Base-by-base conservation (phyloP, 53 echinoderm and acorn worm species). In the Henricia sp. region DNA sequence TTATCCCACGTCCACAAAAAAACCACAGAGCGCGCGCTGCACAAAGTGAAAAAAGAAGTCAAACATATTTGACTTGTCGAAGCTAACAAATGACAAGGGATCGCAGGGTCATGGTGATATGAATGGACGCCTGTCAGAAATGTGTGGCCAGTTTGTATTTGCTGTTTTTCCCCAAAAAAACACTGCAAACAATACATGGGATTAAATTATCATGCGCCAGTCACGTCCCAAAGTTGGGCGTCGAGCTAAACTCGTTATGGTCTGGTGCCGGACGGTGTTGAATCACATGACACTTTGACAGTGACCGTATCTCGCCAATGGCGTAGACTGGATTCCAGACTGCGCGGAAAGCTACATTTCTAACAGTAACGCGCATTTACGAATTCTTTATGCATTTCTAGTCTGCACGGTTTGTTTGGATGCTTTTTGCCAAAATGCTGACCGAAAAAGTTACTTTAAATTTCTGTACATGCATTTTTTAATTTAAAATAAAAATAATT, bases 201-300 rank as follows among this genome's bases (percentile, higher is more conserved):
- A 80, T 80, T 80, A 80, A 80, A 80, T n/a, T n/a, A n/a, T n/a
- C n/a, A 80, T 50, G 80, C 64, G 80, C 50, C 65, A 30, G 80
- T 80, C 80, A 80, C 80, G 65, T 80, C 64, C 65, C 50, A 28
- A 13, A 4, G 8, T 19, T 42, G 57, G n/a, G 58, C 42, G 41
- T 43, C 67, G 37, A 4, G 39, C 38, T 21, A 67, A 67, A 37
- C 38, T 3, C 40, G 67, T 21, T 23, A 9, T 40, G 19, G 67
- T 67, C 67, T 67, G 40, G 67, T 67, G 37, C 41, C 38, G 67
- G 1, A 37, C 65, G 14, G 1, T 56, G 9, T 56, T 56, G 23
- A 24, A 4, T 16, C 23, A 25, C 26, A 25, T 2, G 11, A 14
- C 26, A 29, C 58, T 58, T 58, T 58, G 26, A 29, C 29, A 29